phyloP scores from a whole-genome alignment of 1,140 invertebrate species.

The Meloidogyne chitwoodi region DNA sequence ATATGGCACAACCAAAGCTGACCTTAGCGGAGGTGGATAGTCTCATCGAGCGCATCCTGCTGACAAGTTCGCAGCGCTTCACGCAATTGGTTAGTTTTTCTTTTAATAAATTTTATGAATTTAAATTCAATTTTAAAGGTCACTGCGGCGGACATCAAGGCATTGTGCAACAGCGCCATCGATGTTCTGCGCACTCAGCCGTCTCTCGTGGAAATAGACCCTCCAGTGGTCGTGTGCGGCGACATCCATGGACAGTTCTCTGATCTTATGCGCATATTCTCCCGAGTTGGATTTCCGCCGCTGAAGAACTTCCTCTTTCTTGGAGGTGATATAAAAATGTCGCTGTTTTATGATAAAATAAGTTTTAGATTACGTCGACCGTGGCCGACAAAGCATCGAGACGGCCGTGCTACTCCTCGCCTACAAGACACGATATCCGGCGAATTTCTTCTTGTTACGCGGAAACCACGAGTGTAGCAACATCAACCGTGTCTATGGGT shows the following conservation, averaged over 20 bases:
- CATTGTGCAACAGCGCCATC: background rate
- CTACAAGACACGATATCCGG: constrained; percentile 80
- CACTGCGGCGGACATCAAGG: background rate
- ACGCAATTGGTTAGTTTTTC: background rate
- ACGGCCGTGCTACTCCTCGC: constrained; percentile 13
- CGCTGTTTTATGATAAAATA: too few species aligned
- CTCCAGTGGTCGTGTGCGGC: constrained; percentile 62
- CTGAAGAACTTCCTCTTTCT: constrained; percentile 53
- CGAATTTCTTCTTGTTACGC: constrained; percentile 80
- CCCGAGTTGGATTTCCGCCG: constrained; percentile 62
- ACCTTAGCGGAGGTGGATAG: background rate
- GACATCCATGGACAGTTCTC: constrained; percentile 65
- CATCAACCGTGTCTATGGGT: constrained; percentile 67
- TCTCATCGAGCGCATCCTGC: background rate
- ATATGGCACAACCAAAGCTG: background rate
- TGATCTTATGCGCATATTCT: constrained; percentile 64
- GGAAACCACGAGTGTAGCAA: constrained; percentile 70
- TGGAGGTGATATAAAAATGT: background rate
- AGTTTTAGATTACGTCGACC: constrained; percentile 58
- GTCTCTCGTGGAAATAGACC: constrained; percentile 52
- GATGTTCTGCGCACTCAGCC: background rate
- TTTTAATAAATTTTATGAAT: background rate
- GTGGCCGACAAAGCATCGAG: constrained; percentile 61
- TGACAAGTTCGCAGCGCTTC: background rate
- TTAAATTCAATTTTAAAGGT: background rate